Percentiles rank a stretch among this genome's conserved stretches.
Conservation (phyloP, 2,113 vertebrate genomes). For the Ceyx melanurus region DNA sequence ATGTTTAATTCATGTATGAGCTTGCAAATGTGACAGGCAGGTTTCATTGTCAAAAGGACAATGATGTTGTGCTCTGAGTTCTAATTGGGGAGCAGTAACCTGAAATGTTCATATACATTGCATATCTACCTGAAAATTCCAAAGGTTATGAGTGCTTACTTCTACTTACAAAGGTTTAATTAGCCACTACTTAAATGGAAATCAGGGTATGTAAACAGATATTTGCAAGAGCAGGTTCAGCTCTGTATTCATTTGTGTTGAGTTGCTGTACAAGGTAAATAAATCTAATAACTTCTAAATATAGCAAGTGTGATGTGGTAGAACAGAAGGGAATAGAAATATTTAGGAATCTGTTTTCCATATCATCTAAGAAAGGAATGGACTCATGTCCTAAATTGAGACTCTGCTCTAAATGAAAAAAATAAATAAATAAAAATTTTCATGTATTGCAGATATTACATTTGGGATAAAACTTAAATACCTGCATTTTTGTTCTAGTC, state of each 20-base stretch:
- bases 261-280: slow-evolving; percentile 29
- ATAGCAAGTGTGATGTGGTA: background rate
- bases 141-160: background rate
- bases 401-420: background rate
- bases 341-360: background rate
- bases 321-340: background rate
- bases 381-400: background rate
- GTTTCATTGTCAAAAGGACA: slow-evolving; percentile 47
- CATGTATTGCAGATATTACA: background rate
- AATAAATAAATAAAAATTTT: too few relatives aligned
- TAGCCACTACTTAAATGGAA: slow-evolving; percentile 36
- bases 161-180: slow-evolving; percentile 27
- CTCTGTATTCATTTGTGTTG: background rate
- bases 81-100: background rate
- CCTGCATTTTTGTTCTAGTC: background rate
- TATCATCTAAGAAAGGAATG: background rate
- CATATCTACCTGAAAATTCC: background rate
- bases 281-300: slow-evolving; percentile 46
- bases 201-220: slow-evolving; percentile 33
- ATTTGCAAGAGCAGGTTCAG: slow-evolving; percentile 12
- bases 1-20: slow-evolving; percentile 41
- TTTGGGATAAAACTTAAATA: background rate
- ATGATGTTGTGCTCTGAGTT: background rate
- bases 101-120: background rate
- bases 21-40: background rate